phyloP scores from a whole-genome alignment of 2,113 vertebrate species.

The Prionailurus bengalensis region DNA sequence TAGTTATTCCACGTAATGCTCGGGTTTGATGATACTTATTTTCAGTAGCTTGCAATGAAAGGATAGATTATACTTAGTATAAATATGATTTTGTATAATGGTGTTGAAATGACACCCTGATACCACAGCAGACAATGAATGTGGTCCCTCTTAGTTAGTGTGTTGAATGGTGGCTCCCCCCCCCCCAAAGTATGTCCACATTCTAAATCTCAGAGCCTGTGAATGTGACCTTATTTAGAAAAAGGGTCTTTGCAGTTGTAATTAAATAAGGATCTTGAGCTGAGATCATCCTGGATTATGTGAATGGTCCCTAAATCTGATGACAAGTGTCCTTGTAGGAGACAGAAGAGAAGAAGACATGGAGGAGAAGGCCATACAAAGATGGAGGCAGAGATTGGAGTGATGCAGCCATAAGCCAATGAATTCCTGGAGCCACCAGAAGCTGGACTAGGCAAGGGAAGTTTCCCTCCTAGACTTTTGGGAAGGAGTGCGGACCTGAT shows the following conservation, averaged over 20 bases:
- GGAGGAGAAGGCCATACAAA: not conserved
- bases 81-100: not conserved
- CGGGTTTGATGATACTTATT: not conserved
- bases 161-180: not conserved
- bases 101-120: not conserved
- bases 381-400: not conserved
- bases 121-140: not conserved
- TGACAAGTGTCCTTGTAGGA: not conserved
- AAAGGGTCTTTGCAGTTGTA: slow-evolving; percentile 10
- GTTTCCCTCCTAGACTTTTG: not conserved
- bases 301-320: not conserved
- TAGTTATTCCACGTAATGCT: not conserved
- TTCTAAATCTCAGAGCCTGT: not conserved
- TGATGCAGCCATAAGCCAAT: not conserved
- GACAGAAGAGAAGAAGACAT: not conserved
- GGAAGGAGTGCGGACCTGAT: not conserved
- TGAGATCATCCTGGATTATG: not conserved
- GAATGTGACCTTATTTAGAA: not conserved
- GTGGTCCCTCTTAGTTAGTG: not conserved
- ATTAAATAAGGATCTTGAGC: not conserved
- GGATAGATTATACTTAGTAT: not conserved
- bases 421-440: not conserved
- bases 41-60: slow-evolving; percentile 26
- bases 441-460: not conserved
- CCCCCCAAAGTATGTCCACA: not conserved